These are phyloP conservation scores for Cosmopolites sordidus DNA, from an alignment of 2,888 invertebrate genomes.

Conservation along the genomic window DNA sequence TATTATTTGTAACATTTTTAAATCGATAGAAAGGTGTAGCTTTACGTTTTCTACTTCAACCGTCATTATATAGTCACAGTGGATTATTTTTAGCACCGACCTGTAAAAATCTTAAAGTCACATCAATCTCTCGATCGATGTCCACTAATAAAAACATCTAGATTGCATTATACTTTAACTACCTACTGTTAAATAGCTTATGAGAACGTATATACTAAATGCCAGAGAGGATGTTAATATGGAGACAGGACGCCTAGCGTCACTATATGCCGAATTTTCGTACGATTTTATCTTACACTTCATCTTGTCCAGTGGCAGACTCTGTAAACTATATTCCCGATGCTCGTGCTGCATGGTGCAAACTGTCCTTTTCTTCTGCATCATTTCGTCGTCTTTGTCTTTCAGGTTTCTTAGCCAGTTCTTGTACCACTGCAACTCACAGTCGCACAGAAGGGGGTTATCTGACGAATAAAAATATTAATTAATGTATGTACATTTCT, in stretches of 20 bases:
- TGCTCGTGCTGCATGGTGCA: constrained; percentile 79
- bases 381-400: constrained; percentile 82
- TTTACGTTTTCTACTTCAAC: no score
- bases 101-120: no score
- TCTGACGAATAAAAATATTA: constrained; percentile 58
- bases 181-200: constrained; percentile 34
- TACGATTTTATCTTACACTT: constrained; percentile 67
- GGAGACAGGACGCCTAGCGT: constrained; percentile 12
- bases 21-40: no score
- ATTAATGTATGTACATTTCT: not conserved
- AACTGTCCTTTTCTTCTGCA: constrained; percentile 79
- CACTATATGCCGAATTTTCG: constrained; percentile 27
- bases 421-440: constrained; percentile 84
- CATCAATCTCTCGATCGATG: not conserved
- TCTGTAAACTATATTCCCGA: constrained; percentile 76
- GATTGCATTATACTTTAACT: constrained; percentile 27
- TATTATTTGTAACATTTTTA: no score
- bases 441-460: constrained; percentile 84
- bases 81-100: no score
- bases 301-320: constrained; percentile 78
- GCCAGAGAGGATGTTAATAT: constrained; percentile 13
- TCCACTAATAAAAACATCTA: constrained; percentile 10
- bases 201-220: constrained; percentile 30
- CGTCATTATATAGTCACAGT: no score
- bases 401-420: constrained; percentile 73